Base-by-base conservation (phyloP, 2,113 vertebrate species). In the Phyllostomus discolor region DNA sequence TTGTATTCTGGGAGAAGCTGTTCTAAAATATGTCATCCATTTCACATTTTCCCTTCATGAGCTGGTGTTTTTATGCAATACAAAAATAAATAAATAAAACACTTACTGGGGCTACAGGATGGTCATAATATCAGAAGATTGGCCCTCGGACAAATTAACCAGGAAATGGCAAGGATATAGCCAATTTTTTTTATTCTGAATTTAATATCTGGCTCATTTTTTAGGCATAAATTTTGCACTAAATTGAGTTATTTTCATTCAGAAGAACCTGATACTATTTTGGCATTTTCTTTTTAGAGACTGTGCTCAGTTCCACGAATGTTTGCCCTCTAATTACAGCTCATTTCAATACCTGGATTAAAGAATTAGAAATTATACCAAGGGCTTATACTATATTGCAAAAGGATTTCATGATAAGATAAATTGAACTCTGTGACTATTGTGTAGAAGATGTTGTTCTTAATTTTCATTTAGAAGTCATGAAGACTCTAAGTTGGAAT, bases 1-100 rank as follows among this genome's bases (percentile, higher is more conserved):
- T 98, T 97, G 95, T 97, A 97, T 98, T 97, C 97, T 89, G 78
- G 90, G 97, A 97, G 97, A 97, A 98, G 97, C 97, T 98, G 97
- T 98, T 97, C 97, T 97, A 97, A 98, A 98, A 98, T 98, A 98
- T 98, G 97, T 97, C 97, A 98, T 95, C 97, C 97, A 96, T 90
- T 98, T 97, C 97, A 96, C 95, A 95, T 98, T 98, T 97, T 97
- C 89, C 91, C 86, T 97, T 93, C 94, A 95, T 97, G 89, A 95
- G 91, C 97, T 97, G 95, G 83, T 96, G 96, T 97, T 97, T 97
- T 97, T 97, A 97, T 97, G 96, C 94, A 96, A 90, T 97, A 97
- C 91, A 81, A 95, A 98, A 98, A 97, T 97, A 98, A 98, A 97
- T 97, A 98, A 98, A 97, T 97, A 97, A 97, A 97, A 96, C 84